phyloP scores from a whole-genome alignment of 1,140 invertebrate species.

The Lasioglossum albipes region DNA sequence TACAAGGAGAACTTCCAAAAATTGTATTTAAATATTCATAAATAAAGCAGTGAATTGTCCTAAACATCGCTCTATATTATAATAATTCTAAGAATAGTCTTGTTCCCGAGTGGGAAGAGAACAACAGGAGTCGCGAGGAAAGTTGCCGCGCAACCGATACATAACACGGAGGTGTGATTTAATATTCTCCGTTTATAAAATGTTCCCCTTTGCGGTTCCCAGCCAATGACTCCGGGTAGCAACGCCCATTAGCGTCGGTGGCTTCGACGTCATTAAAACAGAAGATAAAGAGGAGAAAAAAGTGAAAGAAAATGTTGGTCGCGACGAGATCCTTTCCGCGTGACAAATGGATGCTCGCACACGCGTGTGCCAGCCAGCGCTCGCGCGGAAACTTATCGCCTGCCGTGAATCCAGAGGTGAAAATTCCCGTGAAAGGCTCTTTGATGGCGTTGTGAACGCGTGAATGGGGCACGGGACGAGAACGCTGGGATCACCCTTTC shows the following conservation, averaged over 20 bases:
- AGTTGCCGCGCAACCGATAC: background rate
- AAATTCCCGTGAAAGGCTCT: slow-evolving; percentile 46
- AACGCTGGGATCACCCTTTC: too few species aligned
- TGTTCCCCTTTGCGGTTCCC: slow-evolving; percentile 3
- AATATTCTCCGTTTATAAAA: slow-evolving; percentile 34
- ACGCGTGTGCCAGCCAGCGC: background rate
- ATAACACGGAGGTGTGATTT: slow-evolving; percentile 18
- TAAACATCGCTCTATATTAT: too few species aligned
- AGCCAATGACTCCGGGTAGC: slow-evolving; percentile 27
- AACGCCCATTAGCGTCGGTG: slow-evolving; percentile 35
- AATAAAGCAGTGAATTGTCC: too few species aligned
- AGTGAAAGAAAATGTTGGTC: background rate
- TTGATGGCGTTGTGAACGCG: slow-evolving; percentile 31
- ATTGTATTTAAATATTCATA: too few species aligned
- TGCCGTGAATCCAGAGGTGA: slow-evolving; percentile 41
- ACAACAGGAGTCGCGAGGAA: background rate
- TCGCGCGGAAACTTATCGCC: slow-evolving; percentile 31
- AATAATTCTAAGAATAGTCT: too few species aligned
- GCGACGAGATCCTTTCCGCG: background rate
- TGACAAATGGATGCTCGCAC: slow-evolving; percentile 34
- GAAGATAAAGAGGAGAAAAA: background rate
- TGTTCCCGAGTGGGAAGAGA: background rate
- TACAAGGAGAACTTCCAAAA: too few species aligned
- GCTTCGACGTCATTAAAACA: slow-evolving; percentile 35
- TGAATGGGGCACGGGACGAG: background rate